These are phyloP conservation scores for Gnathonemus echidnorhynchus DNA, from an alignment of 2,113 vertebrate species.

Conservation along the genomic window DNA sequence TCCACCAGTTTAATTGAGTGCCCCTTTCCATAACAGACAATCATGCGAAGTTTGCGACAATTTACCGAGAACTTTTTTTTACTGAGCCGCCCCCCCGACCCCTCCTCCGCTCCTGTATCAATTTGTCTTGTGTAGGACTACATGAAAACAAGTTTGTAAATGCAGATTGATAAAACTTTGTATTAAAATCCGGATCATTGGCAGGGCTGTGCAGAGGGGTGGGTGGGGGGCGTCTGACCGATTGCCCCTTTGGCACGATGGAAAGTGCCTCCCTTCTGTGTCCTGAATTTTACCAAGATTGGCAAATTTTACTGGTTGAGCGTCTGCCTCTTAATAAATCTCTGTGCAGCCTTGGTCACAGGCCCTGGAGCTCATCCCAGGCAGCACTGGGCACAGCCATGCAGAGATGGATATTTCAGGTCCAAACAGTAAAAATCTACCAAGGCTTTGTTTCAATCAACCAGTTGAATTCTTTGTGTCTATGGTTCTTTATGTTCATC, in stretches of 20 bases:
- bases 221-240: not conserved
- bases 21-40: not conserved
- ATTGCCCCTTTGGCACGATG: not conserved
- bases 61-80: not conserved
- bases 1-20: not conserved
- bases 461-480: not conserved
- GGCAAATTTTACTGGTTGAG: not conserved
- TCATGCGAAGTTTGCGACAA: not conserved
- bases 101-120: too few species aligned
- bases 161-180: not conserved
- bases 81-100: not conserved
- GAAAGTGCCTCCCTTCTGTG: not conserved
- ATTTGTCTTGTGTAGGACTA: not conserved
- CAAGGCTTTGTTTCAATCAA: not conserved
- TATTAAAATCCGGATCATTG: not conserved
- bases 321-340: not conserved
- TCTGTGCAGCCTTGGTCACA: not conserved
- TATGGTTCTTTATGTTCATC: not conserved
- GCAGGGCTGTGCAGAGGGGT: not conserved
- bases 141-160: not conserved
- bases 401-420: not conserved
- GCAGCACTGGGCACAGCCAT: not conserved
- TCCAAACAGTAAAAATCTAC: not conserved
- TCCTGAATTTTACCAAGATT: not conserved
- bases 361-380: too few species aligned